Percentiles rank a stretch among this genome's conserved stretches.
phyloP scores from a whole-genome alignment of 2,888 invertebrate species.

The Mythimna pallens region DNA sequence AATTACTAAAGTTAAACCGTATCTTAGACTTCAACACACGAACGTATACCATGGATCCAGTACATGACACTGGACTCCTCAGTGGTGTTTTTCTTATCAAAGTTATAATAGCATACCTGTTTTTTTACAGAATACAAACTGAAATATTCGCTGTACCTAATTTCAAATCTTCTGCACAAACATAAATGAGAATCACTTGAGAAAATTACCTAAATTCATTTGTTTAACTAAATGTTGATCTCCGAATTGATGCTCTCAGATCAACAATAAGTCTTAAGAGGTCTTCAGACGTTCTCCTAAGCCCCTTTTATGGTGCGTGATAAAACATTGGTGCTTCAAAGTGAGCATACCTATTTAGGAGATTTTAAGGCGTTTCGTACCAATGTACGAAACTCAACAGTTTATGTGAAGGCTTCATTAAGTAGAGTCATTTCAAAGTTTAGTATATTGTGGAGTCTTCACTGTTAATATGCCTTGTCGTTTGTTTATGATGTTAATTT shows the following conservation, averaged over 20 bases:
- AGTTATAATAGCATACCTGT: background rate
- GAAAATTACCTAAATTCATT: constrained; percentile 44
- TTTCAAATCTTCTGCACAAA: background rate
- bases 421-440: constrained; percentile 35
- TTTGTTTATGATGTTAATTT: constrained; percentile 24
- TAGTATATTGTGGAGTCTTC: constrained; percentile 9
- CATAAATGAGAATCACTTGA: constrained; percentile 4
- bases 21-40: too few species aligned
- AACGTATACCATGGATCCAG: too few species aligned
- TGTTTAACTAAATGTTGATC: constrained; percentile 50
- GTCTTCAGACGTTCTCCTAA: constrained; percentile 36
- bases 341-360: constrained; percentile 35
- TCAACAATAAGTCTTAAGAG: constrained; percentile 38
- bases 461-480: constrained; percentile 23
- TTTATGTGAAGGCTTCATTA: constrained; percentile 42
- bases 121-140: background rate
- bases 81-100: too few species aligned
- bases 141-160: background rate
- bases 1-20: too few species aligned
- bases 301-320: constrained; percentile 54
- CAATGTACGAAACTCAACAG: constrained; percentile 11
- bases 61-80: too few species aligned
- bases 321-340: constrained; percentile 53
- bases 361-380: constrained; percentile 40
- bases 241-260: constrained; percentile 51